Base-by-base conservation (phyloP, 92 coral and sea anemone species). In the Porites rus region DNA sequence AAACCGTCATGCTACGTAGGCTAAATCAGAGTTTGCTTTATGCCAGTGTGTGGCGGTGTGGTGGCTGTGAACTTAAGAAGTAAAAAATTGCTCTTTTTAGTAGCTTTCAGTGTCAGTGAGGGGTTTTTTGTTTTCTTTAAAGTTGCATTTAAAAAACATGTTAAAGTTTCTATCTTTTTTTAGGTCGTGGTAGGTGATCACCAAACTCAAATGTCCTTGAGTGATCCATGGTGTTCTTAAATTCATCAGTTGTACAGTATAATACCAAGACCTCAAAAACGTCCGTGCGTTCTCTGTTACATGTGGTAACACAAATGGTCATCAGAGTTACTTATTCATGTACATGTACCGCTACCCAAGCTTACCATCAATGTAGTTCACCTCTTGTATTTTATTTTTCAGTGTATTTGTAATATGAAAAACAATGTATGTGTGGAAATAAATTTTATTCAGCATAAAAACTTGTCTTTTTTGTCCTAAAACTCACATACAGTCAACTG, bases 151-250 rank as follows among this genome's bases (percentile, higher is more conserved):
- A 8, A 62, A 8, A 20, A 7, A 4, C 17, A 24, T 69, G 51
- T 13, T 69, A 14, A 69, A 16, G 11, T 22, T 17, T 61, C n/a
- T 64, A 8, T 31, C 63, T 20, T 83, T 51, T 19, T 24, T 13
- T 6, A 83, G 87, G 87, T 83, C 87, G 87, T 74, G 87, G 87
- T 21, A 83, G 87, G 74, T 83, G 74, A 83, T 20, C 8, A 14
- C 10, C 58, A 83, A 21, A 51, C 63, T 56, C 13, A 73, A 72
- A 72, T 31, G 14, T 69, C 54, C n/a, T 54, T 56, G 65, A 71
- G 54, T 38, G 11, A 6, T 52, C 60, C 46, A 38, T 22, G 14
- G 43, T 10, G 61, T 22, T 8, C 51, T 62, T 62, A 72, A 50
- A 83, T 83, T 73, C 64, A 65, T 61, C 80, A 17, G 51, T 14